Evolutionary conservation across 2,797 vertebrate species (phyloP).

Genomic region (Argentina silus): DNA sequence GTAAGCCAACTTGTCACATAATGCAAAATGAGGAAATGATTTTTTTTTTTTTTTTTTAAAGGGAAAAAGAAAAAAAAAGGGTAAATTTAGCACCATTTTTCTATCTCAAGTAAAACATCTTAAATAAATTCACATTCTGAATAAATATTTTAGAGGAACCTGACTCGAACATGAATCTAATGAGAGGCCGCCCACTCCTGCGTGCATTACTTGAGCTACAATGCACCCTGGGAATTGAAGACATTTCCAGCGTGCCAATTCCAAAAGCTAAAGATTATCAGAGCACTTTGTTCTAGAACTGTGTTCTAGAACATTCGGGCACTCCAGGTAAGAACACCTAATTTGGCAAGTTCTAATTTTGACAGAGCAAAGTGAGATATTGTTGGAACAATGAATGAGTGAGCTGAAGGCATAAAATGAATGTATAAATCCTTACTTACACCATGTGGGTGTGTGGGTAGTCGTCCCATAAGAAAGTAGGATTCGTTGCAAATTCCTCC

Average conservation of each 20-base stretch:
- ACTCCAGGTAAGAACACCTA: background rate
- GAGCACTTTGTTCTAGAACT: background rate
- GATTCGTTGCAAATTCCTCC: conserved; percentile 85
- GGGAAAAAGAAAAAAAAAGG: background rate
- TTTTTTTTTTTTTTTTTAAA: background rate
- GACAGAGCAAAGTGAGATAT: background rate
- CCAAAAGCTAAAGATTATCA: background rate
- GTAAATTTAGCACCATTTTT: background rate
- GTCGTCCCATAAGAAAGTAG: conserved; percentile 83
- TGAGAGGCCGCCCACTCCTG: background rate
- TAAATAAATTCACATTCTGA: no score
- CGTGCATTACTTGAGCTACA: conserved; percentile 1
- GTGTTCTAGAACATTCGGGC: background rate
- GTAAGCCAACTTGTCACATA: background rate
- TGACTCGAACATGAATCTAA: conserved; percentile 1
- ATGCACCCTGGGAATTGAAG: background rate
- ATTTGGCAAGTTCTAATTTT: background rate
- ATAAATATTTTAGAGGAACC: background rate
- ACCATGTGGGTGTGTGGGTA: conserved; percentile 85
- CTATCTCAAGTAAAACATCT: conserved; percentile 1
- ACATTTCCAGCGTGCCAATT: background rate
- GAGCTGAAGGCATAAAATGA: background rate
- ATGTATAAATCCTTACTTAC: conserved; percentile 70
- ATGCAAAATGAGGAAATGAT: background rate
- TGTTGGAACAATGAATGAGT: conserved; percentile 1